Percentiles rank a stretch among this genome's conserved stretches.
phyloP scores from a whole-genome alignment of 2,113 vertebrate species.

The Malaclemys terrapin region DNA sequence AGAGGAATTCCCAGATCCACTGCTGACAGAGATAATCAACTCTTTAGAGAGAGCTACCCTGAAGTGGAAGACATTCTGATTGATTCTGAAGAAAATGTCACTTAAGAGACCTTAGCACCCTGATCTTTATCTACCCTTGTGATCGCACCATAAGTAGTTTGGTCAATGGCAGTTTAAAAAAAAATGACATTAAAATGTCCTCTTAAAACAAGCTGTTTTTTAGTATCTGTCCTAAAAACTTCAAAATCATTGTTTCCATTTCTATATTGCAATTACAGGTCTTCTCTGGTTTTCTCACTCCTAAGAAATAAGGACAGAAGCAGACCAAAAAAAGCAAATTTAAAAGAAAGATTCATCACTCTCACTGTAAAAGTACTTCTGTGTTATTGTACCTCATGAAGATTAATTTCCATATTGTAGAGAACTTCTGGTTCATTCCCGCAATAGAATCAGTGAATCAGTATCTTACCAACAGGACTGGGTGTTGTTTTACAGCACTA shows the following conservation, averaged over 20 bases:
- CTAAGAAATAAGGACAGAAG: neutral
- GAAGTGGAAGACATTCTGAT: neutral
- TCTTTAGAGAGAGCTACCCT: neutral
- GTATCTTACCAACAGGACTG: neutral
- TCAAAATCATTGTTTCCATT: neutral
- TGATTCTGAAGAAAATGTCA: neutral
- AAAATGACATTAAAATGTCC: neutral
- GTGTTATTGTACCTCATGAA: neutral
- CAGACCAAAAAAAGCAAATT: neutral
- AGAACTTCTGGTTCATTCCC: neutral
- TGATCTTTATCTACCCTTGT: neutral
- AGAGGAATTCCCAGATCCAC: neutral
- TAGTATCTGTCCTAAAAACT: neutral
- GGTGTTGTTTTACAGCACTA: neutral
- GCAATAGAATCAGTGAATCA: slow-evolving; percentile 11
- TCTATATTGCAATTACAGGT: neutral
- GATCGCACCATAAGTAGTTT: neutral
- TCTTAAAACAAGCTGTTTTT: slow-evolving; percentile 10
- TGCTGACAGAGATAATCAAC: neutral
- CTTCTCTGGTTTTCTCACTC: neutral
- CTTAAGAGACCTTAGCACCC: neutral
- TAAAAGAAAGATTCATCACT: neutral
- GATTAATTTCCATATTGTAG: neutral
- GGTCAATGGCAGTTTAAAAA: neutral
- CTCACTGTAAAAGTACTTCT: neutral